These are phyloP conservation scores for Listronotus bonariensis DNA, from an alignment of 1,140 invertebrate genomes.

Conservation along the genomic window DNA sequence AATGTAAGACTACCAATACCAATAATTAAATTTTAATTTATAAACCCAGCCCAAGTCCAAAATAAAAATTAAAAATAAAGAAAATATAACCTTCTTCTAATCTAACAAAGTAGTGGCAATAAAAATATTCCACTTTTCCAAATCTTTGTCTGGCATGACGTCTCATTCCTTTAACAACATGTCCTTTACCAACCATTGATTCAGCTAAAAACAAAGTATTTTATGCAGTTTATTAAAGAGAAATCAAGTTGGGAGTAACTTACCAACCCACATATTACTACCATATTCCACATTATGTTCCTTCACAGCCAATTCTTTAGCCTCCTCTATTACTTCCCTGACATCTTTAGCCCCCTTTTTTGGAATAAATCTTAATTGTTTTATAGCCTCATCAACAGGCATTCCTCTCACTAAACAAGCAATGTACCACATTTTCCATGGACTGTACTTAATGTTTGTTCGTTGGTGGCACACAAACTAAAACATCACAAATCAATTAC, in stretches of 20 bases:
- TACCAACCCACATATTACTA: constrained; percentile 96
- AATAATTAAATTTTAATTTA: no score
- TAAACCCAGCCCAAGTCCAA: no score
- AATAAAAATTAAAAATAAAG: no score
- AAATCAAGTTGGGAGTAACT: constrained; percentile 54
- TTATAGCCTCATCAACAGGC: constrained; percentile 91
- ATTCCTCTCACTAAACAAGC: constrained; percentile 86
- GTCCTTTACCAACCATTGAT: constrained; percentile 79
- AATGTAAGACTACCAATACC: no score
- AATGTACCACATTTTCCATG: constrained; percentile 91
- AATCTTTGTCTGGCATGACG: constrained; percentile 75
- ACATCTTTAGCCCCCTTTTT: constrained; percentile 83
- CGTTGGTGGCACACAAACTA: constrained; percentile 86
- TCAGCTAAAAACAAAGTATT: constrained; percentile 67
- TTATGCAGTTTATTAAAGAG: not conserved
- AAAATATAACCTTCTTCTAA: constrained; percentile 78
- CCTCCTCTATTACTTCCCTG: constrained; percentile 84
- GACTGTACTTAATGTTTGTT: constrained; percentile 85
- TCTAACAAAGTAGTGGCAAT: constrained; percentile 86
- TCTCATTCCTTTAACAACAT: constrained; percentile 78
- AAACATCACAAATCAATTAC: constrained; percentile 50
- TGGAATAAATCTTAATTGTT: constrained; percentile 81
- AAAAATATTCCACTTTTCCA: constrained; percentile 77
- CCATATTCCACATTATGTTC: constrained; percentile 93
- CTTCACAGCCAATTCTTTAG: constrained; percentile 83